Evolutionary conservation across 2,113 vertebrate species (phyloP).

Genomic region (Empidonax traillii): DNA sequence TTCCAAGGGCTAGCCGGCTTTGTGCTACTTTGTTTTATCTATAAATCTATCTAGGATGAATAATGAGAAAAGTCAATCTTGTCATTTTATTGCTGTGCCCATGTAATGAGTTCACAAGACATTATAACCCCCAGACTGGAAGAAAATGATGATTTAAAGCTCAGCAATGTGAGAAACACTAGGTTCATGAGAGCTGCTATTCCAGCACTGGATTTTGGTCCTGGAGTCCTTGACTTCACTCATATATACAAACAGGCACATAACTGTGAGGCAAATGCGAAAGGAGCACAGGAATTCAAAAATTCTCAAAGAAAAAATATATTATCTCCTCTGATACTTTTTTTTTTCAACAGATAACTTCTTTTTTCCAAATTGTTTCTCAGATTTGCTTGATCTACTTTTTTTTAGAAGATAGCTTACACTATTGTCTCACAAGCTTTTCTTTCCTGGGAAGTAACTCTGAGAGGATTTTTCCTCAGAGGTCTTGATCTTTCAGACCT

Average conservation of each 20-base stretch:
- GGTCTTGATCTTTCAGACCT: slow-evolving; percentile 47
- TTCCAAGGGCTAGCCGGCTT: neutral
- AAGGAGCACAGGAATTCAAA: neutral
- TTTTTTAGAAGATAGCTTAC: neutral
- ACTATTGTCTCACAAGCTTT: neutral
- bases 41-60: neutral
- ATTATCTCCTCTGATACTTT: neutral
- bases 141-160: neutral
- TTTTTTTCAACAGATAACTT: neutral
- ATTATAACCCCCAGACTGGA: neutral
- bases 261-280: neutral
- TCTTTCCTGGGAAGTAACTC: neutral
- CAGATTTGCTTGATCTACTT: neutral
- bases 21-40: neutral
- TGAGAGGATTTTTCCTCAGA: neutral
- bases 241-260: neutral
- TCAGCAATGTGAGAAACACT: neutral
- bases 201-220: neutral
- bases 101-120: neutral
- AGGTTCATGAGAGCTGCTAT: neutral
- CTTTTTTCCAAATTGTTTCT: neutral
- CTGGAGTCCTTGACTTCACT: neutral
- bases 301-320: neutral
- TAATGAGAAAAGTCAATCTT: neutral
- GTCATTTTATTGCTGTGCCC: neutral